phyloP scores from a whole-genome alignment of 2,113 vertebrate species.

The Dipodomys ordii region DNA sequence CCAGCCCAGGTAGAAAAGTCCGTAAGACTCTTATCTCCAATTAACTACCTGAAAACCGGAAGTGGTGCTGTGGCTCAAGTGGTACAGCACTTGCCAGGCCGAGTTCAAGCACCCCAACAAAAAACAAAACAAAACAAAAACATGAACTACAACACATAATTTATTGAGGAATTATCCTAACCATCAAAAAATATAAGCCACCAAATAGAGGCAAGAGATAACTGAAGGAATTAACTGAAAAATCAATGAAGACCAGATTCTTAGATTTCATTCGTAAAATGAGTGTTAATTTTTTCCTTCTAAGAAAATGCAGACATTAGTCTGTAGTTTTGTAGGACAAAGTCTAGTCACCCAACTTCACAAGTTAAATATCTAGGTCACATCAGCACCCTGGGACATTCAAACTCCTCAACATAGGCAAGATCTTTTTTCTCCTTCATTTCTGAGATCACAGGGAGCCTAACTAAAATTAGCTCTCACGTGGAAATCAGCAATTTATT shows the following conservation, averaged over 20 bases:
- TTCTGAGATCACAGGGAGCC: conserved; percentile 74
- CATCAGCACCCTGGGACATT: conserved; percentile 66
- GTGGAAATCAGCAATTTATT: conserved; percentile 82
- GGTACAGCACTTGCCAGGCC: too few species aligned
- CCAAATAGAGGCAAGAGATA: neutral
- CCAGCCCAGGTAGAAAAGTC: too few species aligned
- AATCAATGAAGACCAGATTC: conserved; percentile 50
- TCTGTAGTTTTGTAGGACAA: conserved; percentile 67
- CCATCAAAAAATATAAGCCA: neutral
- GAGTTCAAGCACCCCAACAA: too few species aligned
- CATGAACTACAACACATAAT: neutral
- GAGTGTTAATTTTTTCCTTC: conserved; percentile 1
- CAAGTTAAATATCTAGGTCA: conserved; percentile 72
- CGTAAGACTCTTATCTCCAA: too few species aligned
- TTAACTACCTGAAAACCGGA: too few species aligned
- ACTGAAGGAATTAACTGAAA: conserved; percentile 34
- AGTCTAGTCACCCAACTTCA: conserved; percentile 60
- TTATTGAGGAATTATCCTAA: conserved; percentile 31
- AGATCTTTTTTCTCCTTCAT: conserved; percentile 76
- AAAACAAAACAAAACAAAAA: too few species aligned
- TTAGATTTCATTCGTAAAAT: conserved; percentile 20
- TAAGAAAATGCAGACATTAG: conserved; percentile 76
- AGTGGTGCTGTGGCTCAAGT: too few species aligned
- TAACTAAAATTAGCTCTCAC: conserved; percentile 86
- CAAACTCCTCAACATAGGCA: conserved; percentile 77